phyloP scores from a whole-genome alignment of 2,113 vertebrate species.

The Calidris pygmaea region DNA sequence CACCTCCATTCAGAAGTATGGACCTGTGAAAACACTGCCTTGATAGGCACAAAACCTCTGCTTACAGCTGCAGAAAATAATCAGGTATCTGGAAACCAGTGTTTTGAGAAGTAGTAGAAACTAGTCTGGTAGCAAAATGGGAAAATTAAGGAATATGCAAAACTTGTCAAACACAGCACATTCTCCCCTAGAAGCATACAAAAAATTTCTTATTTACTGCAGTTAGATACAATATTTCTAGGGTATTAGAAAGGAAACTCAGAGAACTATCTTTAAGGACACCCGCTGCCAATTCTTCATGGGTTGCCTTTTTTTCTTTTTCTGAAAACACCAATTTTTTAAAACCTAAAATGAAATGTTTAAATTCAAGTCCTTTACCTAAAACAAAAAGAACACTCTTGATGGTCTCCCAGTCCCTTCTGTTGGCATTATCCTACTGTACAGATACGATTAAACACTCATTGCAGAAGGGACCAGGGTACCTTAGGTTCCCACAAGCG shows the following conservation, averaged over 20 bases:
- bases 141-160: neutral
- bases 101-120: neutral
- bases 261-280: neutral
- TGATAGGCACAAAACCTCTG: neutral
- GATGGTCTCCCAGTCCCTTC: neutral
- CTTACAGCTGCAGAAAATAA: neutral
- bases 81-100: neutral
- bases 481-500: accelerated
- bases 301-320: neutral
- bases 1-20: neutral
- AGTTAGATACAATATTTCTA: neutral
- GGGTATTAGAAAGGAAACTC: neutral
- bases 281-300: neutral
- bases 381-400: neutral
- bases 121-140: neutral
- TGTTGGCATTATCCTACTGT: neutral
- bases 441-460: neutral
- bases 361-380: neutral
- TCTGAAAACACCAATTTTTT: neutral
- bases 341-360: neutral
- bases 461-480: neutral
- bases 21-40: neutral
- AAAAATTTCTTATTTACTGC: neutral
- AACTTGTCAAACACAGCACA: neutral
- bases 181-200: neutral